Conservation (phyloP, 2,888 invertebrate species). For the Mesorhabditis spiculigera region DNA sequence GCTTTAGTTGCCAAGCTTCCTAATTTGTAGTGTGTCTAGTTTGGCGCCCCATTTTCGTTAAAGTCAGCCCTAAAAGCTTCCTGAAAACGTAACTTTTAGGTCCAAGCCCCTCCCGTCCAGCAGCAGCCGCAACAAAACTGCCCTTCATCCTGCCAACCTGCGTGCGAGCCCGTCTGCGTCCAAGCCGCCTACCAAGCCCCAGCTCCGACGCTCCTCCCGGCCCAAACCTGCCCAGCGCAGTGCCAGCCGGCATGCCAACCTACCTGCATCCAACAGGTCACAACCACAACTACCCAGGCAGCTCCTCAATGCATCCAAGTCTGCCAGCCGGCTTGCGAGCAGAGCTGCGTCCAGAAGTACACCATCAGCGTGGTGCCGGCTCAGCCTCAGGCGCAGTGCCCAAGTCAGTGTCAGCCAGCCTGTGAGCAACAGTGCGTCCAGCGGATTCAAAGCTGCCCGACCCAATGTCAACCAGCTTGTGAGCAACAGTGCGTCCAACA, state of each 20-base stretch:
- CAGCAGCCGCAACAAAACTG: too few species aligned
- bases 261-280: conserved; percentile 15
- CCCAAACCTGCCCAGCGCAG: conserved; percentile 18
- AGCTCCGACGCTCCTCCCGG: too few species aligned
- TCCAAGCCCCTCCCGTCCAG: too few species aligned
- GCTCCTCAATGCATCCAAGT: conserved; percentile 18
- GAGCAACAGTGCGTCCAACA: conserved; percentile 9
- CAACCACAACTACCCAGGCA: too few species aligned
- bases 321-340: conserved; percentile 28
- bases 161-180: too few species aligned
- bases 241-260: conserved; percentile 34
- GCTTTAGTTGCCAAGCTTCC: too few species aligned
- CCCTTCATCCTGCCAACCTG: too few species aligned
- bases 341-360: conserved; percentile 3
- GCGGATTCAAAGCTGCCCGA: neutral
- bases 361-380: neutral
- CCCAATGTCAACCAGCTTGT: conserved; percentile 24
- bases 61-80: too few species aligned
- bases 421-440: conserved; percentile 12
- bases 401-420: conserved; percentile 25
- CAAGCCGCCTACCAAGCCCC: too few species aligned
- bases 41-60: too few species aligned
- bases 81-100: too few species aligned
- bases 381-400: neutral
- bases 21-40: too few species aligned